Evolutionary conservation across 2,797 vertebrate genomes (phyloP).

Genomic region (Eulemur coronatus): DNA sequence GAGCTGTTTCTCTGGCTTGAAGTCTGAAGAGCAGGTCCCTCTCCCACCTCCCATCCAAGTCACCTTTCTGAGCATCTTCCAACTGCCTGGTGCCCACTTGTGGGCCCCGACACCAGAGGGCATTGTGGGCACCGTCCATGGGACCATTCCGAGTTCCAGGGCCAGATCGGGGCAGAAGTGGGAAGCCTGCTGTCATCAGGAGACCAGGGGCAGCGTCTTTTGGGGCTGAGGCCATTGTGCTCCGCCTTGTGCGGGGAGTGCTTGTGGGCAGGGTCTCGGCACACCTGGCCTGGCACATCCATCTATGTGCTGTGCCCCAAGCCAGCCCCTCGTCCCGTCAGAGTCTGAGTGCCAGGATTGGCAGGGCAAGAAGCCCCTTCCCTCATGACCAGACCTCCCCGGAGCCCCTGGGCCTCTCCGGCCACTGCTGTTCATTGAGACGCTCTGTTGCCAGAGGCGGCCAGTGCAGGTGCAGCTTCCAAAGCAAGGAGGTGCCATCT

Average conservation of each 20-base stretch:
- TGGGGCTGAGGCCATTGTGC: background rate
- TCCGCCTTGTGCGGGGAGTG: too few relatives aligned
- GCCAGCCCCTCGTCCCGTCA: background rate
- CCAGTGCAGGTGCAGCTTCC: background rate
- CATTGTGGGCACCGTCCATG: background rate
- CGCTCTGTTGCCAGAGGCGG: background rate
- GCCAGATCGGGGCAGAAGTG: background rate
- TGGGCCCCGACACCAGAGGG: background rate
- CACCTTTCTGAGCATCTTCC: background rate
- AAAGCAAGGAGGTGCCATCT: background rate
- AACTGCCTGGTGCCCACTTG: background rate
- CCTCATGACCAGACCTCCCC: background rate
- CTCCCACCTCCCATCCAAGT: background rate
- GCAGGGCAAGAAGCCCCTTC: background rate
- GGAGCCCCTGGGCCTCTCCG: background rate
- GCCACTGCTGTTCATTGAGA: background rate
- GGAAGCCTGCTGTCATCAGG: background rate
- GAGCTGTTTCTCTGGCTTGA: background rate
- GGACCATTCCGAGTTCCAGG: background rate
- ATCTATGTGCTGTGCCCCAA: background rate
- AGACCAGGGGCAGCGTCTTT: background rate
- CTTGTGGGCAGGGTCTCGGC: background rate
- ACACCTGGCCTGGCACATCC: rapidly evolving
- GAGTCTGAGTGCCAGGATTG: background rate
- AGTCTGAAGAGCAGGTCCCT: background rate